Percentiles rank a stretch among this genome's conserved stretches.
phyloP scores from a whole-genome alignment of 2,888 invertebrate genomes.

The Thysanoteuthis rhombus region DNA sequence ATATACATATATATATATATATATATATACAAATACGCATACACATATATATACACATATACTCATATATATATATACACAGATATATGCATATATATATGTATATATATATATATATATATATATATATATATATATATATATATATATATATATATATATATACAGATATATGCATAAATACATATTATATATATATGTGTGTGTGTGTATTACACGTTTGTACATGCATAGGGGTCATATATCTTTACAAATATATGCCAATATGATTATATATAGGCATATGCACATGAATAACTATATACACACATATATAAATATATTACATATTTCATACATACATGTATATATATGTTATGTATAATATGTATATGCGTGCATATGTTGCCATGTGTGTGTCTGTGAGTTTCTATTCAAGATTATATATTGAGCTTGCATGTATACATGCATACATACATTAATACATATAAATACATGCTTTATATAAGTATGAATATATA shows the following conservation, averaged over 20 bases:
- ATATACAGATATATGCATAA: too few relatives aligned
- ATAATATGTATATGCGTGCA: neutral
- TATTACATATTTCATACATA: neutral
- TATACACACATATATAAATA: neutral
- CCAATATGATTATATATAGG: neutral
- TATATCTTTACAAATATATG: neutral
- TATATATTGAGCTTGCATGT: too few relatives aligned
- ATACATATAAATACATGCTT: neutral
- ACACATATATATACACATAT: too few relatives aligned
- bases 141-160: too few relatives aligned
- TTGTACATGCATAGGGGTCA: neutral
- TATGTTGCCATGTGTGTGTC: neutral
- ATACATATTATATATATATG: too few relatives aligned
- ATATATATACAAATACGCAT: too few relatives aligned
- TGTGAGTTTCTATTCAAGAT: neutral
- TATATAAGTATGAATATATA: neutral
- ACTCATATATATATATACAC: too few relatives aligned
- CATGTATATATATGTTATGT: neutral
- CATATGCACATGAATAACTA: neutral
- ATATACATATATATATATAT: too few relatives aligned
- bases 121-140: too few relatives aligned
- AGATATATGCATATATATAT: too few relatives aligned
- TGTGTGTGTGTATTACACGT: too few relatives aligned
- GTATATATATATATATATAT: too few relatives aligned
- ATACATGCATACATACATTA: neutral